Conservation (phyloP, 2,113 vertebrate species). For the Deroptyus accipitrinus region DNA sequence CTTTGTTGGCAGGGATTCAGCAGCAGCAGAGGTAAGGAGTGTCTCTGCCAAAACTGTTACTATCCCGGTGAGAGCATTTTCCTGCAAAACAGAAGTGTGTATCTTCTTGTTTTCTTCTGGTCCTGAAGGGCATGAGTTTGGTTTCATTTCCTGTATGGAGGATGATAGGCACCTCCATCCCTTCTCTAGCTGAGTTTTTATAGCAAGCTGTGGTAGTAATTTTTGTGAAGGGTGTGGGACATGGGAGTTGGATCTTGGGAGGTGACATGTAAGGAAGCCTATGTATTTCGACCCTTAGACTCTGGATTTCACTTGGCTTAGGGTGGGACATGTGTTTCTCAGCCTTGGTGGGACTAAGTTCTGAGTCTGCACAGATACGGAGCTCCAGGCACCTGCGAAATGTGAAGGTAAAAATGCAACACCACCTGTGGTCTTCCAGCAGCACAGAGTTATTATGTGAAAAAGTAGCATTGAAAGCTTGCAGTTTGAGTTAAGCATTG, state of each 20-base stretch:
- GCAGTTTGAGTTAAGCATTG: background rate
- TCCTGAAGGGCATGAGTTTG: background rate
- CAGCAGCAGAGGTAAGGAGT: background rate
- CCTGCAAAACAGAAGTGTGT: background rate
- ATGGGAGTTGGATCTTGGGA: background rate
- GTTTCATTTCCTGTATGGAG: background rate
- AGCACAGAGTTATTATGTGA: background rate
- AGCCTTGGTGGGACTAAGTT: background rate
- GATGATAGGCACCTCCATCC: background rate
- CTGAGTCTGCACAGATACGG: background rate
- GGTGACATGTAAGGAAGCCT: background rate
- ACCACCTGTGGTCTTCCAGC: background rate
- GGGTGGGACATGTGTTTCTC: background rate
- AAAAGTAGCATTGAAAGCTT: background rate
- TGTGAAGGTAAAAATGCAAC: background rate
- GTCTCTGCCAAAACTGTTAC: background rate
- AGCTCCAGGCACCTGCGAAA: background rate
- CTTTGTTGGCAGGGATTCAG: slow-evolving; percentile 22
- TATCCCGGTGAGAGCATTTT: background rate
- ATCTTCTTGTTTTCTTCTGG: background rate
- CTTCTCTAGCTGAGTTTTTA: background rate
- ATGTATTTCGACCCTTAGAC: background rate
- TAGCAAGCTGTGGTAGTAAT: background rate
- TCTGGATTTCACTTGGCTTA: background rate
- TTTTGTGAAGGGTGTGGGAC: background rate